Evolutionary conservation across 2,113 vertebrate species (phyloP).

Genomic region (Pterophyllum scalare): DNA sequence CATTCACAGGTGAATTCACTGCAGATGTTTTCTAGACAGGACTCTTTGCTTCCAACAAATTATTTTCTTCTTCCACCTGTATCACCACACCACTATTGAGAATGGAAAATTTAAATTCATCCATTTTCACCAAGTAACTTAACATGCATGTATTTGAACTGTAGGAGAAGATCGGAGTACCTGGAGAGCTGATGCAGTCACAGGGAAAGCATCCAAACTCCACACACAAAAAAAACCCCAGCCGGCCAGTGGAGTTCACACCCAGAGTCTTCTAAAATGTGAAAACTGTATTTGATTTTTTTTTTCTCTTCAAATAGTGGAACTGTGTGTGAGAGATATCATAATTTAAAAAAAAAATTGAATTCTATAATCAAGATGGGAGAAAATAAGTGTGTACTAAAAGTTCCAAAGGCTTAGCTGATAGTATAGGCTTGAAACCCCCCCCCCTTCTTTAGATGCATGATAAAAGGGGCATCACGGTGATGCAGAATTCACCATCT

Average conservation of each 20-base stretch:
- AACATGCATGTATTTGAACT: background rate
- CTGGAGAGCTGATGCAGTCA: background rate
- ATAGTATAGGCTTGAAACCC: background rate
- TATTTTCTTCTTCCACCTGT: background rate
- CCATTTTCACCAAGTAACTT: background rate
- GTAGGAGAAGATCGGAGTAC: background rate
- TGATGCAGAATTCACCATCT: too few relatives aligned
- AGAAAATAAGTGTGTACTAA: too few relatives aligned
- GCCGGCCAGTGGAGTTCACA: background rate
- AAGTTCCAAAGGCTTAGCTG: too few relatives aligned
- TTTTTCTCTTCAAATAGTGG: too few relatives aligned
- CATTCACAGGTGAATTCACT: constrained; percentile 16
- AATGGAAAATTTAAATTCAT: background rate
- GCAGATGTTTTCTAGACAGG: constrained; percentile 3
- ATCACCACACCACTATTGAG: background rate
- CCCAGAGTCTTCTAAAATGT: background rate
- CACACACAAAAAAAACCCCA: background rate
- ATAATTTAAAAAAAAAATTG: too few relatives aligned
- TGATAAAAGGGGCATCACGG: background rate
- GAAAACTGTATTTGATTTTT: background rate
- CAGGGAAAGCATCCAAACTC: background rate
- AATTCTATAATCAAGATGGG: too few relatives aligned
- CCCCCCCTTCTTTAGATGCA: background rate
- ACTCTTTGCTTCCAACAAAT: background rate
- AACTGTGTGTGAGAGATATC: too few relatives aligned